Percentiles rank a stretch among this genome's conserved stretches.
Evolutionary conservation across 23 tunicate genomes (phyloP).

Genomic region (Styela plicata): DNA sequence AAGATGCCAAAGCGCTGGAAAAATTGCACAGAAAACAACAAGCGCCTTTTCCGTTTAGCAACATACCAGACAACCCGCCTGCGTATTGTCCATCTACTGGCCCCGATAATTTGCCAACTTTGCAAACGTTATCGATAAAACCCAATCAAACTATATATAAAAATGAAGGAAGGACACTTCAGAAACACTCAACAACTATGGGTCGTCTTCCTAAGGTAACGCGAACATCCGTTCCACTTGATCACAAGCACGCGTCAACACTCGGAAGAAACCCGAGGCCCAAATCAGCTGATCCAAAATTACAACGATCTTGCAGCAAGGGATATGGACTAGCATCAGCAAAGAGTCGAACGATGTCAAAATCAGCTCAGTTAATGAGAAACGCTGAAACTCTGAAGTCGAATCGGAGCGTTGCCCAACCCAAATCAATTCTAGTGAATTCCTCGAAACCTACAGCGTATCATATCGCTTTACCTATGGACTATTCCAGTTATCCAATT

Average conservation of each 20-base stretch:
- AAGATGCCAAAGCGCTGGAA: constrained; percentile 4
- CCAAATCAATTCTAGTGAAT: neutral
- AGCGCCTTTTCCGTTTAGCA: constrained; percentile 14
- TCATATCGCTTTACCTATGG: neutral
- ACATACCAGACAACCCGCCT: neutral
- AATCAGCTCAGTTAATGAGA: neutral
- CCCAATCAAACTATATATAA: neutral
- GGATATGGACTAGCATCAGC: neutral
- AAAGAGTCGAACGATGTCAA: neutral
- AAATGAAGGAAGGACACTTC: neutral
- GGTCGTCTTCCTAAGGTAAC: neutral
- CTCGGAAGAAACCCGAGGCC: neutral
- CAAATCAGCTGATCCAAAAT: neutral
- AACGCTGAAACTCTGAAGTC: neutral
- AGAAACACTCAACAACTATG: neutral
- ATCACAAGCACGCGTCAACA: neutral
- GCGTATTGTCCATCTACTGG: neutral
- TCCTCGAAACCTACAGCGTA: neutral
- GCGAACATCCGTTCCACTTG: neutral
- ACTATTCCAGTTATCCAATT: neutral
- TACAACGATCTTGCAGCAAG: neutral
- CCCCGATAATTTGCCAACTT: neutral
- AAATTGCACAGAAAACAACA: neutral
- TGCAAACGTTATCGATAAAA: neutral
- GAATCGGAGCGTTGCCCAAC: neutral